Conservation (phyloP, 2,797 vertebrate species). For the Bovichtus diacanthus region DNA sequence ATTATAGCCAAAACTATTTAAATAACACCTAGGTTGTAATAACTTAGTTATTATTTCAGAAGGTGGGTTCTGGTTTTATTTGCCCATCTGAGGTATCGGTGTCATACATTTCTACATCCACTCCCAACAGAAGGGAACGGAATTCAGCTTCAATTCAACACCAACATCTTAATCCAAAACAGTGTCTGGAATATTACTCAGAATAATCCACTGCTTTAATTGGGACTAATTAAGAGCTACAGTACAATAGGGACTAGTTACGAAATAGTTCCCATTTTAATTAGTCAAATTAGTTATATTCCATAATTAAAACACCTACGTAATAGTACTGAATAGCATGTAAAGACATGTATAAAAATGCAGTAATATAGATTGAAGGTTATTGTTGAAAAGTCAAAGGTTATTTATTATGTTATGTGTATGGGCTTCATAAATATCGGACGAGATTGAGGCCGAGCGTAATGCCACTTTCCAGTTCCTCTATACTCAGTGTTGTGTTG, state of each 20-base stretch:
- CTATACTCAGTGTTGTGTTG: slow-evolving; percentile 26
- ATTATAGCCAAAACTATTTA: too few relatives aligned
- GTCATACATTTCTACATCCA: neutral
- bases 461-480: neutral
- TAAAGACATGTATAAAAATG: neutral
- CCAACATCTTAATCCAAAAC: neutral
- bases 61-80: neutral
- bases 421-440: neutral
- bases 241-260: neutral
- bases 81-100: neutral
- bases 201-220: neutral
- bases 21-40: neutral
- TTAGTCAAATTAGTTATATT: neutral
- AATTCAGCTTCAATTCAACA: neutral
- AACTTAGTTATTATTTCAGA: neutral
- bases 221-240: neutral
- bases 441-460: neutral
- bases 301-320: neutral
- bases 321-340: neutral
- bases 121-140: neutral
- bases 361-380: neutral
- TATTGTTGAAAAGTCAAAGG: neutral
- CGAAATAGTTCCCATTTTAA: neutral
- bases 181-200: neutral
- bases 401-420: neutral